Base-by-base conservation (phyloP, 2,797 vertebrate genomes). In the Emys orbicularis region DNA sequence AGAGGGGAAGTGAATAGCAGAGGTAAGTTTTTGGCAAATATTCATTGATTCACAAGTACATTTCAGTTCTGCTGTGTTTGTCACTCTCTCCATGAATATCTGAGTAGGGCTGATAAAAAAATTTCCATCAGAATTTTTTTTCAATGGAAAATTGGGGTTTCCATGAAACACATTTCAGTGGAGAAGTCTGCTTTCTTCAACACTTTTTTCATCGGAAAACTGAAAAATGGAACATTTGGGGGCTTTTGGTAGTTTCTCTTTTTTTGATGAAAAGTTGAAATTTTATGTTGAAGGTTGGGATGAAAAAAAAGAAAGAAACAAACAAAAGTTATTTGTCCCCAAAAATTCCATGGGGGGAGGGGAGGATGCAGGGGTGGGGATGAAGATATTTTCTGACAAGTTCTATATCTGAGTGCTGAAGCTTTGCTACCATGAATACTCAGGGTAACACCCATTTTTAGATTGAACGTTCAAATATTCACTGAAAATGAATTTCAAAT, bases 401-500 rank as follows among this genome's bases (percentile, higher is more conserved):
- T 31, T 72, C 1, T 27, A 0, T 6, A 12, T 8, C 86, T 61
- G 59, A 76, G 12, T 1, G 50, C 5, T 44, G 72, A 88, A 52
- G 2, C 8, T 53, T 86, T 65, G 2, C 2, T 68, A 41, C 1
- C 49, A 3, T 6, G 57, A 74, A 19, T 1, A 25, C 21, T 23
- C 19, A 41, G 21, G 34, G 59, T 0, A 53, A 9, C 15, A 29
- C 0, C 0, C 8, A 41, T 37, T 87, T 88, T 92, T 23, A 34
- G 12, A 5, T 44, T 65, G 53, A 59, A 12, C 89, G 89, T 83
- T 79, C 68, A 52, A 37, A 12, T 4, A 19, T 52, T 41, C 2
- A 1, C 4, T 19, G 41, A 25, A 1, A 0, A 8, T 4, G 16
- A 59, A 11, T 12, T 56, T 16, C 59, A 34, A 16, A 27, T 31